Conservation (phyloP, 2,888 invertebrate genomes). For the Tuberolachnus salignus region DNA sequence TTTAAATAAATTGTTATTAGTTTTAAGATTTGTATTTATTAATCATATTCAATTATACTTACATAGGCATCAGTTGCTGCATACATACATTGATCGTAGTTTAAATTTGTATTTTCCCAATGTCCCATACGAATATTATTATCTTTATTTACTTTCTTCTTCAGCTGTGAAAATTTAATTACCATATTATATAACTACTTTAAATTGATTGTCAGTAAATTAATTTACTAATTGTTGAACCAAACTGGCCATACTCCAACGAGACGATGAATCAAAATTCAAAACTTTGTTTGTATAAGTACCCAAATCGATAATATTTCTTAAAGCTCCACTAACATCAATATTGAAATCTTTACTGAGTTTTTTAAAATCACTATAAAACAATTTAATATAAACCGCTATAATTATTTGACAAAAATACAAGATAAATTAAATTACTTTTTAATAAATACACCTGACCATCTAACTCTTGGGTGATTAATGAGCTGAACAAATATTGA, state of each 20-base stretch:
- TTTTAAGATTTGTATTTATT: conserved; percentile 36
- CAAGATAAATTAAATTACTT: conserved; percentile 64
- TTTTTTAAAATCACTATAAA: conserved; percentile 69
- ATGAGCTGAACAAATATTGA: conserved; percentile 66
- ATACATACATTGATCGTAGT: conserved; percentile 66
- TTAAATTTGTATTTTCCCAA: conserved; percentile 53
- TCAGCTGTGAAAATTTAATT: conserved; percentile 27
- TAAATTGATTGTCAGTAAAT: background rate
- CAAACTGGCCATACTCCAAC: conserved; percentile 70
- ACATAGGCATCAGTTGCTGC: conserved; percentile 74
- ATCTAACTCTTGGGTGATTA: conserved; percentile 67
- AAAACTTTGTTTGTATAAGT: conserved; percentile 67
- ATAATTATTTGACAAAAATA: conserved; percentile 9
- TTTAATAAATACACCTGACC: conserved; percentile 71
- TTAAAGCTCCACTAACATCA: conserved; percentile 66
- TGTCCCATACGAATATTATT: conserved; percentile 35
- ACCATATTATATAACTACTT: background rate
- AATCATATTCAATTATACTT: conserved; percentile 62
- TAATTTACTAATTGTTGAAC: conserved; percentile 66
- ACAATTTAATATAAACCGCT: conserved; percentile 10
- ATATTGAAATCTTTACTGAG: conserved; percentile 69
- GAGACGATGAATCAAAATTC: conserved; percentile 63
- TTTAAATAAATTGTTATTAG: no score
- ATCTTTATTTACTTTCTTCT: conserved; percentile 50
- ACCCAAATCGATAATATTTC: conserved; percentile 68